Percentiles rank a stretch among this genome's conserved stretches.
phyloP scores from a whole-genome alignment of 2,797 vertebrate genomes.

The Hippoglossus hippoglossus region DNA sequence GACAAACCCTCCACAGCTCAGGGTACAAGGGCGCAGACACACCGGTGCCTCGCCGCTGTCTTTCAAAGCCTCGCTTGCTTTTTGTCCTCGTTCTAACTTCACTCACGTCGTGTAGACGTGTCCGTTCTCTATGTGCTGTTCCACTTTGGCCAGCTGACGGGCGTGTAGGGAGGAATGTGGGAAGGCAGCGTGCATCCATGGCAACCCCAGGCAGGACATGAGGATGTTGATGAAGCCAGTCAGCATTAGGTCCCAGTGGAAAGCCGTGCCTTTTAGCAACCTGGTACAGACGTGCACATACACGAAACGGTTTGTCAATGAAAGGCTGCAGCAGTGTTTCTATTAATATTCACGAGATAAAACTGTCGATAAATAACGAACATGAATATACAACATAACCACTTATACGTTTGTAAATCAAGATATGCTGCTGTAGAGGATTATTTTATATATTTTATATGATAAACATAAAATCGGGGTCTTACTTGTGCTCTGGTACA shows the following conservation, averaged over 20 bases:
- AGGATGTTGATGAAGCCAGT: constrained; percentile 94
- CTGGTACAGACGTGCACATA: constrained; percentile 72
- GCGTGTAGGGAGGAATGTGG: constrained; percentile 95
- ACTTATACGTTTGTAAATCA: not conserved
- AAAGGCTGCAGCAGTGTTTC: not conserved
- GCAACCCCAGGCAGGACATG: constrained; percentile 93
- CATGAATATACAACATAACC: not conserved
- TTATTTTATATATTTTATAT: too few species aligned
- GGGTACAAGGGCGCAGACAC: not conserved
- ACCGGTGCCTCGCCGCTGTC: not conserved
- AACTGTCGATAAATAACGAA: not conserved
- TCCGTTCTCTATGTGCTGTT: constrained; percentile 93
- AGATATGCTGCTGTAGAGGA: not conserved
- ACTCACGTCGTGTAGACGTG: constrained; percentile 94
- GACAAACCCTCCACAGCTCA: not conserved
- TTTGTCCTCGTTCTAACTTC: constrained; percentile 25
- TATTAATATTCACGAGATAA: not conserved
- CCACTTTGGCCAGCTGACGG: constrained; percentile 92
- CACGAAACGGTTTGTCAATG: constrained; percentile 18
- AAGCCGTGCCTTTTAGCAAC: constrained; percentile 94
- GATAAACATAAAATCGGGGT: not conserved
- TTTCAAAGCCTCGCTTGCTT: not conserved
- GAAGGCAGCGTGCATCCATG: constrained; percentile 97
- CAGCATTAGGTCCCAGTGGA: constrained; percentile 97
- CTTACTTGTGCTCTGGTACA: constrained; percentile 93